These are phyloP conservation scores for Euzetes globulus DNA, from an alignment of 2,888 invertebrate species.

Conservation along the genomic window DNA sequence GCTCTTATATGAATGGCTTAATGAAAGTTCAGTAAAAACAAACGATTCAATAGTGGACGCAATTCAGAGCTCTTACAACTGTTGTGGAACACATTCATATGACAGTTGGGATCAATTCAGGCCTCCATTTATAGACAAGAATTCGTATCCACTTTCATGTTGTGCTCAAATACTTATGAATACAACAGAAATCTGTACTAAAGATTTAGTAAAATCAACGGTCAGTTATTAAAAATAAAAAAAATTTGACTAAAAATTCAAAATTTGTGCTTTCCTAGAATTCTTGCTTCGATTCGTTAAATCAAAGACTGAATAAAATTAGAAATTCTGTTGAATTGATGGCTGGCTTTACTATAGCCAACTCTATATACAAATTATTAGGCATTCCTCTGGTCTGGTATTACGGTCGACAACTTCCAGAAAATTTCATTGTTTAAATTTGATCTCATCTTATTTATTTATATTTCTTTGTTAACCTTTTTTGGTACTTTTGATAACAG, in stretches of 20 bases:
- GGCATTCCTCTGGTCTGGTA: conserved; percentile 7
- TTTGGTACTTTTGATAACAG: too few species aligned
- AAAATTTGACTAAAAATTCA: not conserved
- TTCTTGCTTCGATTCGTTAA: not conserved
- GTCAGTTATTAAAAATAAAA: not conserved
- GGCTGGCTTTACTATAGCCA: not conserved
- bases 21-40: not conserved
- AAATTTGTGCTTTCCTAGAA: not conserved
- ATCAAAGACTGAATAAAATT: not conserved
- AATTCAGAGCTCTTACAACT: not conserved
- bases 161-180: not conserved
- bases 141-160: not conserved
- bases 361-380: not conserved
- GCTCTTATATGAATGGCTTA: not conserved
- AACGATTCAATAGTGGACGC: not conserved
- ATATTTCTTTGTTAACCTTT: not conserved
- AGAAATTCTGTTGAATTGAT: not conserved
- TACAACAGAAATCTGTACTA: not conserved
- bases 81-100: not conserved
- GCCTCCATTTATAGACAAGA: not conserved
- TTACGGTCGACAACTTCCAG: conserved; percentile 5
- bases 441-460: not conserved
- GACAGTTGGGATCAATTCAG: not conserved
- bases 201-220: not conserved
- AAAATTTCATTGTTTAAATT: not conserved